These are phyloP conservation scores for Cephalopholis sonnerati DNA, from an alignment of 2,113 vertebrate genomes.

Conservation along the genomic window DNA sequence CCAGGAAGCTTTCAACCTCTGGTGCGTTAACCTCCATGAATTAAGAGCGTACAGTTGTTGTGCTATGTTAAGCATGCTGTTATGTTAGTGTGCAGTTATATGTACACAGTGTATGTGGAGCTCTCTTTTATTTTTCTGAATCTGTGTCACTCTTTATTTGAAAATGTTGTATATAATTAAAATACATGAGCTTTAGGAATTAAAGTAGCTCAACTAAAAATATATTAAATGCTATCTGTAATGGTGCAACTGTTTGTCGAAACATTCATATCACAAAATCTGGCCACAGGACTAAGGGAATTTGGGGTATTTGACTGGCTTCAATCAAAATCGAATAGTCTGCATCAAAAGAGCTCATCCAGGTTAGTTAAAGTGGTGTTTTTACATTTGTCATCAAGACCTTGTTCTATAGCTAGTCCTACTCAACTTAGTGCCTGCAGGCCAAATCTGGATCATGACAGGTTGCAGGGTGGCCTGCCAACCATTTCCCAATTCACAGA, in stretches of 20 bases:
- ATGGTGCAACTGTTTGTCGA: neutral
- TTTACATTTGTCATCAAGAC: neutral
- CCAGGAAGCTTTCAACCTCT: slow-evolving; percentile 72
- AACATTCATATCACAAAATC: neutral
- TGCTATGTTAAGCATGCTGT: slow-evolving; percentile 41
- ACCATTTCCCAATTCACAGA: too few relatives aligned
- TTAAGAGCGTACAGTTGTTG: slow-evolving; percentile 31
- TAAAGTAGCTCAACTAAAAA: slow-evolving; percentile 1
- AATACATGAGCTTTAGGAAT: neutral
- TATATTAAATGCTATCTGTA: neutral
- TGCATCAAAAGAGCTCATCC: neutral
- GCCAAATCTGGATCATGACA: too few relatives aligned
- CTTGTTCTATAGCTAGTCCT: neutral
- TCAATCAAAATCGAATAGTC: neutral
- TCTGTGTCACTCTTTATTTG: neutral
- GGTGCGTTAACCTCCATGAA: slow-evolving; percentile 60
- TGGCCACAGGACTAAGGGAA: neutral
- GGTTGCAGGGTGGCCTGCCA: too few relatives aligned
- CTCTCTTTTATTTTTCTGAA: neutral
- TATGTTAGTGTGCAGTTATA: neutral
- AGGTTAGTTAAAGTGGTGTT: neutral
- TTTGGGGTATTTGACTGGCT: neutral
- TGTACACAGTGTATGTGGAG: neutral
- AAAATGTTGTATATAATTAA: neutral
- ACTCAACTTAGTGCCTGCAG: too few relatives aligned